phyloP scores from a whole-genome alignment of 2,888 invertebrate species.

The Cheilosia impressa region DNA sequence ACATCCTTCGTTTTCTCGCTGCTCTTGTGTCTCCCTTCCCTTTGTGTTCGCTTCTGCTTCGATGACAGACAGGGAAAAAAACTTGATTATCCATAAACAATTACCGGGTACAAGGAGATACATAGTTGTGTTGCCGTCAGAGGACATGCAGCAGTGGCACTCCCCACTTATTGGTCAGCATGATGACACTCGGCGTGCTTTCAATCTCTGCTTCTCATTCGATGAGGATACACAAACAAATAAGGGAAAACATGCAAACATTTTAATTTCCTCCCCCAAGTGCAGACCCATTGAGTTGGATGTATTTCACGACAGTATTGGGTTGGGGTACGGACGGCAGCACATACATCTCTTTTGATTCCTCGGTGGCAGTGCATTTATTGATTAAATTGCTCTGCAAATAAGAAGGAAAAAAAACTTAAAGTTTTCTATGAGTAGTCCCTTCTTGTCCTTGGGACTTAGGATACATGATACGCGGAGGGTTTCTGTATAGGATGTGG shows the following conservation, averaged over 20 bases:
- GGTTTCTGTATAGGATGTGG: slow-evolving; percentile 9
- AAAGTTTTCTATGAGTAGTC: slow-evolving; percentile 35
- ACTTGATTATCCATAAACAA: slow-evolving; percentile 66
- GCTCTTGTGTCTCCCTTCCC: slow-evolving; percentile 1
- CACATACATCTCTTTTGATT: neutral
- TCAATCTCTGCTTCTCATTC: slow-evolving; percentile 56
- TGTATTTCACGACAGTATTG: slow-evolving; percentile 14
- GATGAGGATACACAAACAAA: slow-evolving; percentile 29
- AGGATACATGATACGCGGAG: slow-evolving; percentile 4
- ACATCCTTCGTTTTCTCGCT: slow-evolving; percentile 51
- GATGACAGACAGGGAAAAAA: slow-evolving; percentile 54
- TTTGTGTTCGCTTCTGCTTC: slow-evolving; percentile 33
- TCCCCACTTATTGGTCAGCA: slow-evolving; percentile 66
- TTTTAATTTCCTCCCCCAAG: slow-evolving; percentile 41
- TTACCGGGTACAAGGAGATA: slow-evolving; percentile 47
- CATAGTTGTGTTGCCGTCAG: slow-evolving; percentile 34
- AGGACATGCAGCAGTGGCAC: slow-evolving; percentile 21
- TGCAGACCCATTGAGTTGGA: neutral
- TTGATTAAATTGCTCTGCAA: slow-evolving; percentile 62
- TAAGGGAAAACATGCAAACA: slow-evolving; percentile 54
- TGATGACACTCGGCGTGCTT: slow-evolving; percentile 63
- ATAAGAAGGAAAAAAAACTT: slow-evolving; percentile 4
- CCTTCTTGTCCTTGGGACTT: slow-evolving; percentile 13
- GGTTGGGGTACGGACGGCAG: neutral
- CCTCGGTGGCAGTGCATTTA: slow-evolving; percentile 61